Evolutionary conservation across 2,113 vertebrate species (phyloP), one percentile per base, ranked within the genome.

Genomic region (Petrocephalus microphthalmus): DNA sequence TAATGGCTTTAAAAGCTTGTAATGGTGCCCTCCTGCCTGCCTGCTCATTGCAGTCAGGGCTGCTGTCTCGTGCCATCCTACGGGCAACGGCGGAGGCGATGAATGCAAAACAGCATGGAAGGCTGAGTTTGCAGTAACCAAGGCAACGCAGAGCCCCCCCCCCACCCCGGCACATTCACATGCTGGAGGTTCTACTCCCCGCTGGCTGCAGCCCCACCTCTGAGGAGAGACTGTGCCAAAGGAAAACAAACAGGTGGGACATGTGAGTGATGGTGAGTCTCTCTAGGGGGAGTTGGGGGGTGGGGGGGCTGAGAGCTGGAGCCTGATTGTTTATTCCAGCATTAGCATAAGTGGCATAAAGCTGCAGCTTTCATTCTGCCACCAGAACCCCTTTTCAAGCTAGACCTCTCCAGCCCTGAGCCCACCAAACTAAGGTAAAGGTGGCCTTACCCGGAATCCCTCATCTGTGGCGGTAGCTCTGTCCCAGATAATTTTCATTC

Each of bases 111-210:
- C 45, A 49, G 81, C 42, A 22, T 3, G 42, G 81, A 83, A 49
- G 81, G 81, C 81, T 83, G 81, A 83, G 42, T 10, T n/a, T 45
- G 81, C 81, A 83, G 81, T 83, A 83, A 83, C 45, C 45, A 49
- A 83, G 81, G 81, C 22, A 83, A 83, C 45, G 7, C 45, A n/a
- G 78, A 6, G 19, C 17, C 42, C 17, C 78, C 42, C 7, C 0
- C n/a, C n/a, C 29, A 71, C 11, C 29, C 25, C 29, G 57, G 37
- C 78, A 82, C 78, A 82, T 47, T 82, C 78, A 47, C 78, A 84
- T 84, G 20, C 84, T 29, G 49, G 51, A 37, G 51, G 84, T 54
- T 85, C 51, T n/a, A 29, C 20, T 88, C 25, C 49, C 64, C 2
- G 33, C 71, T 33, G 25, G 4, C 8, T 49, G 82, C 11, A 84